Evolutionary conservation across 2,113 vertebrate genomes (phyloP).

Genomic region (Scytalopus superciliaris): DNA sequence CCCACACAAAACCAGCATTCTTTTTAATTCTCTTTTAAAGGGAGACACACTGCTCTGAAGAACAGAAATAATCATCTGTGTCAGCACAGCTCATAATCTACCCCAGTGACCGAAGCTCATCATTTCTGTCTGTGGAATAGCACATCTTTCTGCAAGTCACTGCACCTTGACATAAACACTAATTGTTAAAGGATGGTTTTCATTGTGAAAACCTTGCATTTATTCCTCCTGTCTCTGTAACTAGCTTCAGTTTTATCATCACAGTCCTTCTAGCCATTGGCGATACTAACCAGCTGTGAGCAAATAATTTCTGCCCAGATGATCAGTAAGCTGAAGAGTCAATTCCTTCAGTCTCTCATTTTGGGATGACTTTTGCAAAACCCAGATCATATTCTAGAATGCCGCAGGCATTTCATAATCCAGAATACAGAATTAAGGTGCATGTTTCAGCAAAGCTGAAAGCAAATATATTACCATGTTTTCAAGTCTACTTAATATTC

Average conservation of each 20-base stretch:
- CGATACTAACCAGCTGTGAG: background rate
- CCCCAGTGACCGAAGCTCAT: background rate
- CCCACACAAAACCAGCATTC: rapidly evolving
- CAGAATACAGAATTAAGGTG: background rate
- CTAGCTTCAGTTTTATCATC: background rate
- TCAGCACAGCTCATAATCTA: background rate
- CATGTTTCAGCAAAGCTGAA: background rate
- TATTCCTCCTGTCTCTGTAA: background rate
- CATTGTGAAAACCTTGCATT: background rate
- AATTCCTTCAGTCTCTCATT: background rate
- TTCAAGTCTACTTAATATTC: background rate
- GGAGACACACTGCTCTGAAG: rapidly evolving
- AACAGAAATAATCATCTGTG: background rate
- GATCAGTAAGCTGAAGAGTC: background rate
- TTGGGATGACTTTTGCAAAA: background rate
- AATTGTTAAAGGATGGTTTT: background rate
- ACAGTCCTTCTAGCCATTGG: background rate
- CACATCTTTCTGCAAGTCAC: background rate
- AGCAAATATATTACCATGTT: background rate
- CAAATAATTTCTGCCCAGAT: background rate
- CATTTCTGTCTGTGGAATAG: background rate
- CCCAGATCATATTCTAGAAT: background rate
- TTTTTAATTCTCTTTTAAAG: rapidly evolving
- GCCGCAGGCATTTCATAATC: background rate
- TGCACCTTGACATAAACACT: background rate